Conservation (phyloP, 2,888 invertebrate species). For the Drosophila mettleri region DNA sequence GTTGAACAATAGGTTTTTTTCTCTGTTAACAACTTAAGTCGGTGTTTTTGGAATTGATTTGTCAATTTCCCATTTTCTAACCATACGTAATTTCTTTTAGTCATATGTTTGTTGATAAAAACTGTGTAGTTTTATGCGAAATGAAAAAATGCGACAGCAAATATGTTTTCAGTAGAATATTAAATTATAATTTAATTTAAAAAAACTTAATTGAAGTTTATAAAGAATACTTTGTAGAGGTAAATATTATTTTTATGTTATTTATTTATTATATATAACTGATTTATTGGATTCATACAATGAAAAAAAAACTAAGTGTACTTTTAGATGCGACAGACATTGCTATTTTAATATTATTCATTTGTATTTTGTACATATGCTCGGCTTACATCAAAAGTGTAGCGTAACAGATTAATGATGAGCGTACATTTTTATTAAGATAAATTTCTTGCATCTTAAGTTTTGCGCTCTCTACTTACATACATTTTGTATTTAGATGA, state of each 20-base stretch:
- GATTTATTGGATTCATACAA: constrained; percentile 6
- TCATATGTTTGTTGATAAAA: too few relatives aligned
- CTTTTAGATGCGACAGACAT: constrained; percentile 28
- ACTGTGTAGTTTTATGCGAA: too few relatives aligned
- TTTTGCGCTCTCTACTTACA: constrained; percentile 34
- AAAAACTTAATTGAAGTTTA: too few relatives aligned
- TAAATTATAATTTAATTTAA: too few relatives aligned
- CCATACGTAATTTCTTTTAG: too few relatives aligned
- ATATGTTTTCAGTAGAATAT: too few relatives aligned
- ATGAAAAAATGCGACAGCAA: too few relatives aligned
- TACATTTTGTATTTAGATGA: constrained; percentile 47
- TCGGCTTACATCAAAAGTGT: constrained; percentile 21
- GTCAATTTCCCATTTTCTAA: too few relatives aligned
- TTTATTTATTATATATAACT: constrained; percentile 2
- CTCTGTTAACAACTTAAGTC: too few relatives aligned
- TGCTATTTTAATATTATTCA: constrained; percentile 27
- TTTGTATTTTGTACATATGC: constrained; percentile 40
- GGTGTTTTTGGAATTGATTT: too few relatives aligned
- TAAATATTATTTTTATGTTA: not conserved
- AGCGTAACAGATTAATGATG: constrained; percentile 16
- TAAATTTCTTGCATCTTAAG: constrained; percentile 22
- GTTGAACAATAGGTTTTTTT: too few relatives aligned
- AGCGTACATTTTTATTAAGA: constrained; percentile 25
- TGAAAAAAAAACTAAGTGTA: constrained; percentile 35
- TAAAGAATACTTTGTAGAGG: too few relatives aligned